phyloP scores from a whole-genome alignment of 2,113 vertebrate genomes.

The Ceyx margarethae region DNA sequence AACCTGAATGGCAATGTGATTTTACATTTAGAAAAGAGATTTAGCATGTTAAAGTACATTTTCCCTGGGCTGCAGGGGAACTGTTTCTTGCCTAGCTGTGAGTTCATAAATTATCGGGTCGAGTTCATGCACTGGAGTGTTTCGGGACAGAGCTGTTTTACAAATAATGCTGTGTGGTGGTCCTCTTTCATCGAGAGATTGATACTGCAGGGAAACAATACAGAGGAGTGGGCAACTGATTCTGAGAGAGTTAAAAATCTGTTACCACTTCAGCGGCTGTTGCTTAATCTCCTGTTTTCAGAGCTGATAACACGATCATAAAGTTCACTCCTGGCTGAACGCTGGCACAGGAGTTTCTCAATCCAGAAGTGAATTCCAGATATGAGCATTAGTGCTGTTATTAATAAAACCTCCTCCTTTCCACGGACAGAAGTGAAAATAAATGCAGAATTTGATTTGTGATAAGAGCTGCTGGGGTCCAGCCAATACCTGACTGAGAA shows the following conservation, averaged over 20 bases:
- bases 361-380: constrained; percentile 48
- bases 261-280: constrained; percentile 38
- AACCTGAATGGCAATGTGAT: constrained; percentile 31
- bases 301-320: constrained; percentile 64
- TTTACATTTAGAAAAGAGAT: constrained; percentile 46
- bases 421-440: not conserved
- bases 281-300: constrained; percentile 60
- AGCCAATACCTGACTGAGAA: not conserved
- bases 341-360: constrained; percentile 47
- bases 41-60: constrained; percentile 41
- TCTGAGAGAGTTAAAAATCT: constrained; percentile 37
- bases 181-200: constrained; percentile 6
- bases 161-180: not conserved
- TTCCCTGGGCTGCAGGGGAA: not conserved
- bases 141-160: constrained; percentile 47
- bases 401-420: constrained; percentile 39
- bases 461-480: not conserved
- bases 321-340: constrained; percentile 55
- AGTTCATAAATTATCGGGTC: constrained; percentile 53
- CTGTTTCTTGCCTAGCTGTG: constrained; percentile 53
- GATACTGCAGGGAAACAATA: not conserved
- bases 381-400: constrained; percentile 1
- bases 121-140: constrained; percentile 26
- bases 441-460: not conserved
- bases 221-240: not conserved